Base-by-base conservation (phyloP, 2,113 vertebrate genomes). In the Speoplatyrhinus poulsoni region DNA sequence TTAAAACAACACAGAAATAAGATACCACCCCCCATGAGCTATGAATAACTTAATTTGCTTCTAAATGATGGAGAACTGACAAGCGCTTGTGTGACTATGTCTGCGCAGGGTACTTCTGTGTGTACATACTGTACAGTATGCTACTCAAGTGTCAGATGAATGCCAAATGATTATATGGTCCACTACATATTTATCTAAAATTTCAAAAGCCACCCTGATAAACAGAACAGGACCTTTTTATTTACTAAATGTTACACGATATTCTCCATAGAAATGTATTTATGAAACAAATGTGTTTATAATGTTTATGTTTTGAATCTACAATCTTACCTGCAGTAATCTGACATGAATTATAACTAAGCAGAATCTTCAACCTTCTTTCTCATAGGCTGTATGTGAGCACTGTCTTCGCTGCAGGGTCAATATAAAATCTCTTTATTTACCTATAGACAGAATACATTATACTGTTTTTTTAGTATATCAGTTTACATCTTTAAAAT, bases 401-500 rank as follows among this genome's bases (percentile, higher is more conserved):
- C 76, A 67, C 68, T 58, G 80, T 70, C 79, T n/a, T 60, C 12
- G 54, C 46, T 41, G n/a, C 15, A 56, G 15, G 16, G 11, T 50
- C 48, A 19, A 41, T 50, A 50, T 52, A 60, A 68, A 60, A 46
- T 7, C 9, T 60, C 15, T 53, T 60, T 60, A 57, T 69, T 69
- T 36, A 69, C 19, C 46, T 41, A 5, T 26, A 36, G 57, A 60
- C 47, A 36, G 57, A 52, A 12, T 16, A 33, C 2, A 59, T 12
- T n/a, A 10, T 15, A 13, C 4, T 9, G 33, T 62, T 47, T 55
- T 26, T 41, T 32, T 60, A 11, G 58, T 53, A 53, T 16, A 53
- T 53, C 49, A 16, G 11, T 84, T 88, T 60, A 79, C 66, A 68
- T 48, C 72, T 73, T 77, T 74, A 65, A 81, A 69, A 67, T 32